Percentiles rank a stretch among this genome's conserved stretches.
phyloP scores from a whole-genome alignment of 2,888 invertebrate species.

The Capitulum mitella region DNA sequence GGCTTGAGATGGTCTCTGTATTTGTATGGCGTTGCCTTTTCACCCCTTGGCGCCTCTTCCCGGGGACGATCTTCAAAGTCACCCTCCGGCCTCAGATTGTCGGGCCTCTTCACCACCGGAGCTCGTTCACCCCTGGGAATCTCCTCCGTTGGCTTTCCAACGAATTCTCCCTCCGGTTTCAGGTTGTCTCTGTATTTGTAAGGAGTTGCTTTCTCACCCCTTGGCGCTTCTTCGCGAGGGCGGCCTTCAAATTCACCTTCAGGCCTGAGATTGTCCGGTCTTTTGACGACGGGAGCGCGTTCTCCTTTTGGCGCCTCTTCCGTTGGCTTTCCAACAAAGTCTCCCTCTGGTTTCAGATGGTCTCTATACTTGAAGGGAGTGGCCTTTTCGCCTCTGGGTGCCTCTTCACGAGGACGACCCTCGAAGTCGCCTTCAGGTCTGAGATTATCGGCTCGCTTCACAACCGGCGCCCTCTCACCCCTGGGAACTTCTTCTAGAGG shows the following conservation, averaged over 20 bases:
- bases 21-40: neutral
- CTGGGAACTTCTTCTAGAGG: neutral
- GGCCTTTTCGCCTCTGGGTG: neutral
- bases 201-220: constrained; percentile 47
- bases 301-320: constrained; percentile 22
- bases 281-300: constrained; percentile 26
- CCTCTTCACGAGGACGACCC: too few relatives aligned
- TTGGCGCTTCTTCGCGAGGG: neutral
- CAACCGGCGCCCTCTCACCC: constrained; percentile 23
- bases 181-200: constrained; percentile 20
- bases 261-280: constrained; percentile 39
- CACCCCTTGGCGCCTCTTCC: neutral
- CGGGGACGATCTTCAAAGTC: constrained; percentile 17
- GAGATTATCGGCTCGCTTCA: constrained; percentile 38
- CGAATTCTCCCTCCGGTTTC: constrained; percentile 19
- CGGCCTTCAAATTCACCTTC: neutral
- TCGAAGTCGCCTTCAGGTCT: too few relatives aligned
- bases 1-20: neutral
- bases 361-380: neutral
- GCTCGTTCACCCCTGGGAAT: constrained; percentile 31
- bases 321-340: neutral
- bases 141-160: neutral
- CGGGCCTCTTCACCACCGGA: constrained; percentile 31
- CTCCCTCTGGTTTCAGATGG: constrained; percentile 3
- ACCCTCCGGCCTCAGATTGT: constrained; percentile 32